Evolutionary conservation across 2,113 vertebrate genomes (phyloP).

Genomic region (Eira barbara): DNA sequence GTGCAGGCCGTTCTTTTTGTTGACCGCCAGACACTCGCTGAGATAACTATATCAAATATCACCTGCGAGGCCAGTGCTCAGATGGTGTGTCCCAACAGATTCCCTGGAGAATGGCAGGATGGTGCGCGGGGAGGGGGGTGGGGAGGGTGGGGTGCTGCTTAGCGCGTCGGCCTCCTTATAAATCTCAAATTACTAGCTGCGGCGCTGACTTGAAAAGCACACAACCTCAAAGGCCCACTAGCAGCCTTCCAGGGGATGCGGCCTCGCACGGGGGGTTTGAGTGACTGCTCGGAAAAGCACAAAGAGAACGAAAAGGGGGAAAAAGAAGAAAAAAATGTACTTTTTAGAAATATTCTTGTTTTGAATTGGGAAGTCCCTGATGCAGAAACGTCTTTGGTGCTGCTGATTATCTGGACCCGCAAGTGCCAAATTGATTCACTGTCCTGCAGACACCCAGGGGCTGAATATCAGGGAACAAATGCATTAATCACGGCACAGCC

Average conservation of each 20-base stretch:
- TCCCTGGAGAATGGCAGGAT: neutral
- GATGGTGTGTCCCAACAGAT: neutral
- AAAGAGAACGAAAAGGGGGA: neutral
- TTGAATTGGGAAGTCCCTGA: neutral
- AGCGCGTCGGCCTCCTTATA: neutral
- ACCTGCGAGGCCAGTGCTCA: neutral
- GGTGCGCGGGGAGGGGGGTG: too few relatives aligned
- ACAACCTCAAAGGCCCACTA: constrained; percentile 8
- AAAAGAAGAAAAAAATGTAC: neutral
- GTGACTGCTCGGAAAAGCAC: neutral
- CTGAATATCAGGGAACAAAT: constrained; percentile 73
- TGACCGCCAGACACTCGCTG: neutral
- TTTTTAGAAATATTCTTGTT: neutral
- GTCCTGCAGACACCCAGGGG: constrained; percentile 56
- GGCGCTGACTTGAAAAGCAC: constrained; percentile 64
- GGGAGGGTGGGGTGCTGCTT: neutral
- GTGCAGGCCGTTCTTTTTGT: neutral
- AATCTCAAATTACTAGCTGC: constrained; percentile 45
- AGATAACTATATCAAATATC: neutral
- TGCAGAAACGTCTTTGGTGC: constrained; percentile 51
- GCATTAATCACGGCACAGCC: constrained; percentile 63
- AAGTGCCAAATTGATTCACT: constrained; percentile 69
- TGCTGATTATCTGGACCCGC: constrained; percentile 51
- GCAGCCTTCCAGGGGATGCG: neutral
- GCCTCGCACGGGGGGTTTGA: accelerated